Evolutionary conservation across 2,888 invertebrate genomes (phyloP), one percentile per base, ranked within the genome.

Genomic region (Drosophila austrosaltans): DNA sequence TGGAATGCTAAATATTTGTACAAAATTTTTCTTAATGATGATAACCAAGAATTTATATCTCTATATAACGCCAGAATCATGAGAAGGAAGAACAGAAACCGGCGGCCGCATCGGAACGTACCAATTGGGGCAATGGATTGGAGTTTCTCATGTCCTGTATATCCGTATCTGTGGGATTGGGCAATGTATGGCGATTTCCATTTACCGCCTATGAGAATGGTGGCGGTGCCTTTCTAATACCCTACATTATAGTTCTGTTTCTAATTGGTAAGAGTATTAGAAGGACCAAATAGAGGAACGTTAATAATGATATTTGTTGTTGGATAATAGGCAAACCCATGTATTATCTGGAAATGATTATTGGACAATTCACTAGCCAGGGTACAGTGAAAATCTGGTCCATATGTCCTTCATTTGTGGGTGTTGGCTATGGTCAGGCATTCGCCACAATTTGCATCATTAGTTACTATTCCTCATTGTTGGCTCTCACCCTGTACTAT

Each of bases 281-380:
- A n/a, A 28, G 12, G 4, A 8, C 10, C 7, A 22, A 30, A 30
- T 25, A n/a, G 6, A 48, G 8, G 1, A 20, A 3, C 16, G 16
- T 16, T 8, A 54, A 5, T 16, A n/a, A 10, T n/a, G 3, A 3
- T 10, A 2, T 2, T 2, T 0, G 16, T 0, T 48, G 10, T 28
- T 28, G 2, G 28, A 28, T 32, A 28, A 92, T 93, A 69, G 96
- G 96, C 59, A 95, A 96, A 80, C 97, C 96, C 0, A 94, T 97
- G 93, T 97, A 97, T 91, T 97, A 96, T 89, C 93, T 98, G 89
- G 97, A 98, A 92, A 95, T 96, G 93, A 93, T 95, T 1, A 90
- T 97, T 8, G 97, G 97, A 10, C 97, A 98, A 91, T 98, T 97
- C 89, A 95, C 95, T 66, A 95, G 96, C 66, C 94, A 94, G 85